These are phyloP conservation scores for Ormyrus thymus DNA, from an alignment of 2,888 invertebrate species.

Conservation along the genomic window DNA sequence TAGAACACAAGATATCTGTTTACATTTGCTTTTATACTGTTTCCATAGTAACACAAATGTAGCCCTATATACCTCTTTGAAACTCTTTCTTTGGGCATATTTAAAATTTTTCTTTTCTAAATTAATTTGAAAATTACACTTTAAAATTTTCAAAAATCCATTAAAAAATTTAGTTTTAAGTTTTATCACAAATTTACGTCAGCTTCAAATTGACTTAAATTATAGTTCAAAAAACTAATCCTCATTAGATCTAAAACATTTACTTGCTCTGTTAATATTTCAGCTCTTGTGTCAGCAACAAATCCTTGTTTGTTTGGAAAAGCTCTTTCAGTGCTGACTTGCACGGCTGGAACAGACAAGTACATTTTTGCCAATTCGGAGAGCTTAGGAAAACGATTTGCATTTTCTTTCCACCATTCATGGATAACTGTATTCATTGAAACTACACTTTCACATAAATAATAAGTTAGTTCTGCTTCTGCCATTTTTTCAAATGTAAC, in stretches of 20 bases:
- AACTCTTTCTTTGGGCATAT: neutral
- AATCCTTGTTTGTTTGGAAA: conserved; percentile 55
- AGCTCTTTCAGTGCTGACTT: conserved; percentile 55
- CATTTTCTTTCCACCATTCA: conserved; percentile 51
- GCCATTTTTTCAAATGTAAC: conserved; percentile 37
- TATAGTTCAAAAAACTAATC: conserved; percentile 51
- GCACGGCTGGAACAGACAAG: conserved; percentile 53
- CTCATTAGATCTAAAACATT: conserved; percentile 53
- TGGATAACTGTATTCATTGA: conserved; percentile 44
- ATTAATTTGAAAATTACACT: neutral
- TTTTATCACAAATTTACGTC: conserved; percentile 41
- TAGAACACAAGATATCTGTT: conserved; percentile 32
- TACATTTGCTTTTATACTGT: conserved; percentile 12
- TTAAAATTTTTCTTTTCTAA: neutral
- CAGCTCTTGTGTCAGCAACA: conserved; percentile 46
- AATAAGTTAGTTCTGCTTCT: conserved; percentile 53
- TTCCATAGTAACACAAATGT: conserved; percentile 47
- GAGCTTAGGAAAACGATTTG: conserved; percentile 48
- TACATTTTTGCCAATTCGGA: conserved; percentile 52
- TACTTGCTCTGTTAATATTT: conserved; percentile 46
- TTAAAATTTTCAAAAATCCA: conserved; percentile 26
- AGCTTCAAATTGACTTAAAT: conserved; percentile 45
- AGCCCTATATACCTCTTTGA: neutral
- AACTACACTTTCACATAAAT: conserved; percentile 49
- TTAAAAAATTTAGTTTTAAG: neutral